Evolutionary conservation across 2,797 vertebrate genomes (phyloP), one percentile per base, ranked within the genome.

Genomic region (Anguilla obscura): DNA sequence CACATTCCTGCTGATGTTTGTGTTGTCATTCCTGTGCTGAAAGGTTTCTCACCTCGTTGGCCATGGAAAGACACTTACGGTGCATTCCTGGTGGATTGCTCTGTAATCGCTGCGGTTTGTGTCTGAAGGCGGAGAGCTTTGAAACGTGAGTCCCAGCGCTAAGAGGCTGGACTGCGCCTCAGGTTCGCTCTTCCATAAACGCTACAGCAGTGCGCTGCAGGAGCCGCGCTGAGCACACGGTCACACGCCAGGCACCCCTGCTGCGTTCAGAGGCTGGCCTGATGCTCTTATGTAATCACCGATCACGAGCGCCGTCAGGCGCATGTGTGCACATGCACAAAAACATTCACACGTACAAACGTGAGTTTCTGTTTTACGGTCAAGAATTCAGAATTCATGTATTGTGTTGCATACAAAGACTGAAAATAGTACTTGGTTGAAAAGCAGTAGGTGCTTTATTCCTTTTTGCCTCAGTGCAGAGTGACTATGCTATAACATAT

Each of bases 81-180:
- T 91, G 92, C 95, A 96, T 96, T 96, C 95, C 93, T 94, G 89
- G 86, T 91, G 91, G 91, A 93, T 93, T 93, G 92, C 93, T 93
- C 93, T 93, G 94, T 95, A 95, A 95, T 94, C 94, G 91, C 94
- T 94, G 94, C 82, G 94, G 95, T 95, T 93, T 92, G 90, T 21
- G 18, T 82, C 79, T 89, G 92, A 90, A 94, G 92, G 92, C 93
- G 93, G 93, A 93, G 94, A 93, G 89, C 93, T 94, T 92, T 87
- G 90, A 92, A 93, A 92, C 92, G 93, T 94, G 92, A 94, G 92
- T 93, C 93, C 88, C 91, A 91, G 90, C 91, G 90, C 92, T 93
- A 89, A 86, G 88, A 87, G 85, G 88, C 86, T 54, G 69, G 90
- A 87, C 90, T 88, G 45, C 60, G 91, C 91, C 71, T 85, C 83